These are phyloP conservation scores for Spilosoma lubricipeda DNA, from an alignment of 2,888 invertebrate species.

Conservation along the genomic window DNA sequence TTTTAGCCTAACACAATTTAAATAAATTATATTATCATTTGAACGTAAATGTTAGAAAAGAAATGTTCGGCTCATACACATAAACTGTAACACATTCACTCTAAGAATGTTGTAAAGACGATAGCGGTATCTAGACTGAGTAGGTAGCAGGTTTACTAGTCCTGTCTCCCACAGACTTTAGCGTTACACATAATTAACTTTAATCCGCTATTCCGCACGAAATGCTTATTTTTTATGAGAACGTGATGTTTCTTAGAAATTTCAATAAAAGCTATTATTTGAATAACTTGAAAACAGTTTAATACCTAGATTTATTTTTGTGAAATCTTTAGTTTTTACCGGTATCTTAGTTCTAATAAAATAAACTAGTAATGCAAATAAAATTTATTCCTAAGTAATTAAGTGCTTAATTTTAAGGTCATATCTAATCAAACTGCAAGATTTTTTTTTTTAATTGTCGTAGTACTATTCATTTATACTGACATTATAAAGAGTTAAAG, in stretches of 20 bases:
- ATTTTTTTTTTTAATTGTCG: not conserved
- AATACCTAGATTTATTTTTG: not conserved
- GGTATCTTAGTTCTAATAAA: not conserved
- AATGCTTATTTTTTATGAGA: slow-evolving; percentile 26
- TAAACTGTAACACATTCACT: slow-evolving; percentile 40
- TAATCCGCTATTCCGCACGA: slow-evolving; percentile 35
- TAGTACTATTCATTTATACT: not conserved
- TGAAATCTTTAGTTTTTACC: not conserved
- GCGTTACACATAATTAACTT: slow-evolving; percentile 39
- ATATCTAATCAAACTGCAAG: too few species aligned
- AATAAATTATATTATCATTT: slow-evolving; percentile 14
- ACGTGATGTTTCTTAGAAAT: slow-evolving; percentile 16
- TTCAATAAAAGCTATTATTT: slow-evolving; percentile 11
- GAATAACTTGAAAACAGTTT: not conserved
- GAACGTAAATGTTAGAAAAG: slow-evolving; percentile 17
- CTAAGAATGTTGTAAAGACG: slow-evolving; percentile 40
- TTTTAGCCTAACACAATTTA: slow-evolving; percentile 21
- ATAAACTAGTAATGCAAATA: too few species aligned
- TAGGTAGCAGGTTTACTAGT: slow-evolving; percentile 47
- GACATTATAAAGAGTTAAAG: too few species aligned
- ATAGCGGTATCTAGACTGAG: slow-evolving; percentile 50
- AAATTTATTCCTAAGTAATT: too few species aligned
- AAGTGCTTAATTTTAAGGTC: too few species aligned
- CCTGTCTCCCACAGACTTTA: slow-evolving; percentile 36
- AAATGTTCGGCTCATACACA: slow-evolving; percentile 27